A percentile compares a stretch with the other conserved stretches of the same genome.
These are phyloP conservation scores for Sitta europaea DNA, from an alignment of 2,113 vertebrate species.

Conservation along the genomic window DNA sequence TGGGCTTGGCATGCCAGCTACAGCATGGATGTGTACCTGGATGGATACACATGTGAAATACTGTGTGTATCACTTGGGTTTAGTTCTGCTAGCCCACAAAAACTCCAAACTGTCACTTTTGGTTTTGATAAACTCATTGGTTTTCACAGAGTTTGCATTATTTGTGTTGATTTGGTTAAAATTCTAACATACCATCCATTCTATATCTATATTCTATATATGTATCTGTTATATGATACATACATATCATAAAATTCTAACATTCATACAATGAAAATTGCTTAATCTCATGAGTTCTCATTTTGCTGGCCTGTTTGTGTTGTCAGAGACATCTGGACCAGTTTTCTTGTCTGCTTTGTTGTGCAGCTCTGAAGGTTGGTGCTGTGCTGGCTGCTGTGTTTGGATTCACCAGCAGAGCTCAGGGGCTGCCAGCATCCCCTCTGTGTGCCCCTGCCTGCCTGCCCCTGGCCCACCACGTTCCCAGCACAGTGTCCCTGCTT, in stretches of 20 bases:
- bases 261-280: neutral
- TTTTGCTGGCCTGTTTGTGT: neutral
- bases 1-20: neutral
- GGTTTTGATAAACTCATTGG: neutral
- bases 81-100: neutral
- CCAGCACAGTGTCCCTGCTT: fast-evolving
- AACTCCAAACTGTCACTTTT: neutral
- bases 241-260: no score
- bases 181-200: neutral
- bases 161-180: neutral
- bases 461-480: neutral
- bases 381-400: neutral
- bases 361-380: neutral
- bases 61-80: neutral
- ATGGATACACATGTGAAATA: neutral
- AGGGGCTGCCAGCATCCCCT: neutral
- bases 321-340: neutral
- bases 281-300: neutral
- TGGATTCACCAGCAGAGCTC: neutral
- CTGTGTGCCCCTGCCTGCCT: neutral
- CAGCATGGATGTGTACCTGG: neutral
- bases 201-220: no score
- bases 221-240: no score
- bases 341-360: neutral
- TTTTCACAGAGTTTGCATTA: neutral